These are phyloP conservation scores for Percopsis transmontana DNA, from an alignment of 2,113 vertebrate genomes.

Conservation along the genomic window DNA sequence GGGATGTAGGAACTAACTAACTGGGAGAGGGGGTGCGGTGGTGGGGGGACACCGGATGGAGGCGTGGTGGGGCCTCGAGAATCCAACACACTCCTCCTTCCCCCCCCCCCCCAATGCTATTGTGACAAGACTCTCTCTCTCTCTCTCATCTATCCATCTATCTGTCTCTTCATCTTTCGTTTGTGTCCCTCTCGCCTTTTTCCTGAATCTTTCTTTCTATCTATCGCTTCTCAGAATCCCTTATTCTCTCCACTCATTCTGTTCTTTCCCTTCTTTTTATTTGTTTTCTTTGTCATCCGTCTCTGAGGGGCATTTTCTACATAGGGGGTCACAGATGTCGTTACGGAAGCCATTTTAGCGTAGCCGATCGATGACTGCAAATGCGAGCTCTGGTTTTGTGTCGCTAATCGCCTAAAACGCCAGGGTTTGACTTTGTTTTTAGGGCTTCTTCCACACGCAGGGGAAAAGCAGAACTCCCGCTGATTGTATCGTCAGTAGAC, in stretches of 20 bases:
- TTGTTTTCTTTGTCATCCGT: too few relatives aligned
- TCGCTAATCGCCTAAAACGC: too few relatives aligned
- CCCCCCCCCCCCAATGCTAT: constrained; percentile 27
- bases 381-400: too few relatives aligned
- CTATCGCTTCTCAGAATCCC: too few relatives aligned
- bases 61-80: constrained; percentile 37
- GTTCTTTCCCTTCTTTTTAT: constrained; percentile 23
- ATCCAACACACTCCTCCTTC: constrained; percentile 44
- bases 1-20: constrained; percentile 16
- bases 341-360: too few relatives aligned
- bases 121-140: constrained; percentile 67
- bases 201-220: not conserved
- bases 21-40: constrained; percentile 20
- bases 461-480: too few relatives aligned
- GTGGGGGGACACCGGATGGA: constrained; percentile 64
- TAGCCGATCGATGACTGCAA: too few relatives aligned
- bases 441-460: too few relatives aligned
- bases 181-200: not conserved
- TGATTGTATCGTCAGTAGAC: too few relatives aligned
- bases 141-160: constrained; percentile 26
- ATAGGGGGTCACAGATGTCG: too few relatives aligned
- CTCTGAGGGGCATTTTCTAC: too few relatives aligned
- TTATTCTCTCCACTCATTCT: constrained; percentile 1
- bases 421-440: too few relatives aligned
- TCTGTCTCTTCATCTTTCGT: not conserved